Evolutionary conservation across 1,140 invertebrate species (phyloP).

Genomic region (Microplitis mediator): DNA sequence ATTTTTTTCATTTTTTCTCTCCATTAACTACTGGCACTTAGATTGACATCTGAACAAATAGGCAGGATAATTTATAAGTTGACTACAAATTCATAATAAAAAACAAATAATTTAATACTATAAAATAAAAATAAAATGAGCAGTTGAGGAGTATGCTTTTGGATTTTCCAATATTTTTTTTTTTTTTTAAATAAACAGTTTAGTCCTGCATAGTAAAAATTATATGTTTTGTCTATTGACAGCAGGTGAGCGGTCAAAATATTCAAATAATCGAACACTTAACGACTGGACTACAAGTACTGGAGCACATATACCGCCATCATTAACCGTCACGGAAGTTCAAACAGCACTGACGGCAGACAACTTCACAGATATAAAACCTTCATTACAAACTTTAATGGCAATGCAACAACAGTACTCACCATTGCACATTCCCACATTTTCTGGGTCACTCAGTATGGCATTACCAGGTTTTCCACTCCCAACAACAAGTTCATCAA

Average conservation of each 20-base stretch:
- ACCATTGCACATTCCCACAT: constrained; percentile 56
- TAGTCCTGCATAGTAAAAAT: constrained; percentile 55
- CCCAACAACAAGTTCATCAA: constrained; percentile 24
- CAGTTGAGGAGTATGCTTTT: no score
- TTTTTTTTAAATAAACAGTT: constrained; percentile 45
- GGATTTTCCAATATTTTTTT: no score
- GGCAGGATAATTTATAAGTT: no score
- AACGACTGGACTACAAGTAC: constrained; percentile 20
- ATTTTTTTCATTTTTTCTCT: no score
- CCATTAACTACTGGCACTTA: no score
- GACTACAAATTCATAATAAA: no score
- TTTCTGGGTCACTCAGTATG: constrained; percentile 44
- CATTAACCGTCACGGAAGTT: constrained; percentile 34
- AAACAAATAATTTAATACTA: no score
- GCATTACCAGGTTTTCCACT: constrained; percentile 24
- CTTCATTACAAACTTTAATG: constrained; percentile 54
- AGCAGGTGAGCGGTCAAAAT: constrained; percentile 44
- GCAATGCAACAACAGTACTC: constrained; percentile 59
- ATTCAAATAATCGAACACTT: constrained; percentile 42
- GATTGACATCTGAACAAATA: no score
- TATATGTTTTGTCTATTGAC: constrained; percentile 57
- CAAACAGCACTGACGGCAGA: constrained; percentile 34
- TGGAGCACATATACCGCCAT: constrained; percentile 35
- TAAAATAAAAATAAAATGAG: no score
- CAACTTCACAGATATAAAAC: constrained; percentile 42